Evolutionary conservation across 2,113 vertebrate species (phyloP).

Genomic region (Siphamia tubifer): DNA sequence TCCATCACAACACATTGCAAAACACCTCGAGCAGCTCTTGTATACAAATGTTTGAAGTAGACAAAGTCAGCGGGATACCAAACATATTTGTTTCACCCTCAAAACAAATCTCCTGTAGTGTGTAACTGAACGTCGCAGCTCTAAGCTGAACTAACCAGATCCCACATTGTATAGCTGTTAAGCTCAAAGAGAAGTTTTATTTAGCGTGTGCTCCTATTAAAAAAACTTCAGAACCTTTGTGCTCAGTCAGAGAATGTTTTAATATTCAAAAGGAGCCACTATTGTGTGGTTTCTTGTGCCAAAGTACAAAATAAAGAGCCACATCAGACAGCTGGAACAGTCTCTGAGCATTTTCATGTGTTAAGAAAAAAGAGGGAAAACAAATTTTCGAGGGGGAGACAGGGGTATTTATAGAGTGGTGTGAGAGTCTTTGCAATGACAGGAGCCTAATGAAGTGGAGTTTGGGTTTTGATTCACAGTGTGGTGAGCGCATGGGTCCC

Average conservation of each 20-base stretch:
- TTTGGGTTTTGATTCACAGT: conserved; percentile 77
- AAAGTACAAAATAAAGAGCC: conserved; percentile 82
- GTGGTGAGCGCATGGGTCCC: conserved; percentile 72
- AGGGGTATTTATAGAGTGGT: conserved; percentile 81
- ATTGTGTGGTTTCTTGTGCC: conserved; percentile 79
- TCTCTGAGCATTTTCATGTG: conserved; percentile 80
- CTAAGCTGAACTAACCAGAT: conserved; percentile 60
- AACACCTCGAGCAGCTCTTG: conserved; percentile 51
- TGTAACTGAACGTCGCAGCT: conserved; percentile 55
- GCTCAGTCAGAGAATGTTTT: conserved; percentile 79
- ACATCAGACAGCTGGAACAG: conserved; percentile 80
- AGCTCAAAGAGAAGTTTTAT: conserved; percentile 79
- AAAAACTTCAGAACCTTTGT: conserved; percentile 82
- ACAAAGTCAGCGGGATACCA: conserved; percentile 60
- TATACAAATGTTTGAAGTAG: conserved; percentile 45
- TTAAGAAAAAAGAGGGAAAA: conserved; percentile 77
- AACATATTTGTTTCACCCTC: conserved; percentile 72
- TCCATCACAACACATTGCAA: conserved; percentile 17
- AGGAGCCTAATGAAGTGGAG: conserved; percentile 76
- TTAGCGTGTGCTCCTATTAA: conserved; percentile 73
- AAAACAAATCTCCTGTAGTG: conserved; percentile 69
- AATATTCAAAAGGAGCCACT: conserved; percentile 81
- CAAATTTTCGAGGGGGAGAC: conserved; percentile 77
- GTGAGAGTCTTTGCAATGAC: conserved; percentile 79
- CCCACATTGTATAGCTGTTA: conserved; percentile 76